Evolutionary conservation across 30 jellyfish, hydroid and myxozoan genomes (phyloP), one percentile per base, ranked within the genome.

Genomic region (Cassiopea andromeda): DNA sequence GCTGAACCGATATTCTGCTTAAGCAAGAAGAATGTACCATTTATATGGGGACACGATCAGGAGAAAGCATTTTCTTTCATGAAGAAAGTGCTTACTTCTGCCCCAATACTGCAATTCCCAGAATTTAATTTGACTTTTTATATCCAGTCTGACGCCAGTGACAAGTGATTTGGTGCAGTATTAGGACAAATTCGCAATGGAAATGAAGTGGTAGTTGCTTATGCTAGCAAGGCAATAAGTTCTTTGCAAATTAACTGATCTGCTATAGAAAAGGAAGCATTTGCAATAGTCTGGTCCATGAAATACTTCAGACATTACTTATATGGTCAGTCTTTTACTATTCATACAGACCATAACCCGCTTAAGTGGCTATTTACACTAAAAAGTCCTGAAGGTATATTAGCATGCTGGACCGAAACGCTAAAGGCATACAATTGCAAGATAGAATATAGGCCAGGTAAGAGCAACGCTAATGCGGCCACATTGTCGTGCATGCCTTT

Each of bases 361-460:
- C 72, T 89, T 13, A 89, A 81, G 78, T 89, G 90, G 90, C 85
- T 83, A 7, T 59, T 77, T 46, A 90, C 82, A 14, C 80, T 84
- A 44, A 77, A 76, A 45, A 61, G 59, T 16, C 82, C 89, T 10
- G 46, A 47, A 69, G 85, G 97, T 70, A 83, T 90, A 46, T 61
- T 75, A 49, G 85, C 94, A 14, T 85, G 97, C 13, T 90, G 97
- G 97, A 74, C 86, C 45, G 81, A 54, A 54, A 72, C 91, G 73
- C 80, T 84, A 1, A 73, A 91, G 50, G 95, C 84, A 54, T 91
- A 90, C 46, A 85, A 90, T 61, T 79, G 66, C 46, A 71, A 69
- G 94, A 46, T 89, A 57, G 92, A 81, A 58, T 77, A 90, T 70
- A 85, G 93, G 74, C 94, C 97, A 27, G 97, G 97, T 3, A 16